These are phyloP conservation scores for Microcebus lehilahytsara DNA, from an alignment of 2,113 vertebrate species.

Conservation along the genomic window DNA sequence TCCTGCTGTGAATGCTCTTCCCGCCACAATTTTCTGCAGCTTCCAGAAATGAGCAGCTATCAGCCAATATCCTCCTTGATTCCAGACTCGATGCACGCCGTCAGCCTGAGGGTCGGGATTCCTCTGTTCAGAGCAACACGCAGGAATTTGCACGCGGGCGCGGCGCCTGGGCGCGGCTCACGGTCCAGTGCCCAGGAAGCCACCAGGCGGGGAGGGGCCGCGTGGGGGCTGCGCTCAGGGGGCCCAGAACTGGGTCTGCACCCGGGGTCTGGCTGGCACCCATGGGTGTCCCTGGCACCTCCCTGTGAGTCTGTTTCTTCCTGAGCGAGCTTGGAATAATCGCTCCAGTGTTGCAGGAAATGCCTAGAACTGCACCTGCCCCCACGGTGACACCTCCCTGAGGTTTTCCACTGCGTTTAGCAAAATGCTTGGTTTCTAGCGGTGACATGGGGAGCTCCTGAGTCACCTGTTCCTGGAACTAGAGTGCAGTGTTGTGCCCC, in stretches of 20 bases:
- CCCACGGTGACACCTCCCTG: accelerated
- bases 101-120: background rate
- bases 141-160: accelerated
- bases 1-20: background rate
- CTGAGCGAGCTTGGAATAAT: background rate
- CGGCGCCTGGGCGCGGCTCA: accelerated
- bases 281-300: background rate
- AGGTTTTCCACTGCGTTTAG: background rate
- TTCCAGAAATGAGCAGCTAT: background rate
- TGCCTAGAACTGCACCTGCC: too few relatives aligned
- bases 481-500: background rate
- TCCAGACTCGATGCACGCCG: background rate
- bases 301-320: background rate
- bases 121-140: background rate
- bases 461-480: background rate
- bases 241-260: background rate
- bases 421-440: background rate
- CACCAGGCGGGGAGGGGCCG: accelerated
- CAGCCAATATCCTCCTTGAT: background rate
- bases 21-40: background rate
- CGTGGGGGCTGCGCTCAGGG: accelerated
- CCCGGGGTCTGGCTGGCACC: background rate
- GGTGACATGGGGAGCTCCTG: background rate
- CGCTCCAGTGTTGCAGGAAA: too few relatives aligned
- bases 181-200: background rate